Base-by-base conservation (phyloP, 2,113 vertebrate genomes). In the Procavia capensis region DNA sequence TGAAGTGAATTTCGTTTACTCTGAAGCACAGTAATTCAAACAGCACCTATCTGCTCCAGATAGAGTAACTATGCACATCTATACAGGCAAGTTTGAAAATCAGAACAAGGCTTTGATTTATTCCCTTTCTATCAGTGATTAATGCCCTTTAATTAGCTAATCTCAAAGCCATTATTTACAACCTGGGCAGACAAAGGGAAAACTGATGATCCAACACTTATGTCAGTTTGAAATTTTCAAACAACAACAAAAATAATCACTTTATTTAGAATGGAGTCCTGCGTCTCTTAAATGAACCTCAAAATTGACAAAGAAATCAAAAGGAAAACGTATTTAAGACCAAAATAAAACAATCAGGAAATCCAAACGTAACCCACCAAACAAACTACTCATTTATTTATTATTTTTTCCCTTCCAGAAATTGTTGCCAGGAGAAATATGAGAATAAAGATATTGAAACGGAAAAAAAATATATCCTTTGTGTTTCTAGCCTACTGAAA, bases 91-190 rank as follows among this genome's bases (percentile, higher is more conserved):
- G 98, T 97, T 97, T 97, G 97, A 97, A 98, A 98, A 98, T 97
- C 96, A 85, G 94, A 97, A 94, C 95, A 92, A 91, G 66, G 95
- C 97, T 98, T 98, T 98, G 98, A 98, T 99, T 98, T 98, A 98
- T 98, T 98, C 97, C 96, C 97, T 98, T 98, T 98, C 98, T 98
- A 98, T 98, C 98, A 98, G 98, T 99, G 98, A 99, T 99, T 98
- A 98, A 99, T 99, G 98, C 91, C 36, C 97, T 97, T 96, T 99
- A 99, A 99, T 99, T 98, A 99, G 98, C 98, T 98, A 98, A 99
- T 99, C 98, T 98, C 98, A 96, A 98, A 98, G 97, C 97, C 98
- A 98, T 99, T 99, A 98, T 99, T 99, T 98, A 98, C 98, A 98
- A 88, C 96, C 57, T 29, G 95, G 96, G 96, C 95, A 98, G 98